Evolutionary conservation across 2,888 invertebrate species (phyloP).

Genomic region (Calameuta filiformis): DNA sequence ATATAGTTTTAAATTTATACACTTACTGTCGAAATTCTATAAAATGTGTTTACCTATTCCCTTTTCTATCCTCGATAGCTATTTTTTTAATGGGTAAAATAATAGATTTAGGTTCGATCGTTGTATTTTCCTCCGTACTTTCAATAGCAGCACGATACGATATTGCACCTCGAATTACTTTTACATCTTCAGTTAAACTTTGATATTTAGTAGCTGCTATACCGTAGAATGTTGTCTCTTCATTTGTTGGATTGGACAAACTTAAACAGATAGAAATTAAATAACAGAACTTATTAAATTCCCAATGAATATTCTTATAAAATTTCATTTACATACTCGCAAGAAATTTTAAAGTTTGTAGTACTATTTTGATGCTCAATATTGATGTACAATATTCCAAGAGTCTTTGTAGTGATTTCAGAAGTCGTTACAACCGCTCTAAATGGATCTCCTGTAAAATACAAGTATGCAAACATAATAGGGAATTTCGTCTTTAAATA

Average conservation of each 20-base stretch:
- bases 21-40: neutral
- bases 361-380: conserved; percentile 62
- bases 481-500: neutral
- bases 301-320: neutral
- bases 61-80: conserved; percentile 53
- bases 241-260: conserved; percentile 40
- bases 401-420: conserved; percentile 61
- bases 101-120: conserved; percentile 26
- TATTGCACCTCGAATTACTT: conserved; percentile 37
- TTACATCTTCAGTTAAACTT: conserved; percentile 31
- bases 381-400: conserved; percentile 66
- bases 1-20: neutral
- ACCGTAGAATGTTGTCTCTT: conserved; percentile 43
- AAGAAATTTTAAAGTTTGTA: conserved; percentile 65
- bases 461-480: neutral
- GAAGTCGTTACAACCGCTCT: conserved; percentile 68
- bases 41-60: conserved; percentile 45
- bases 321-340: conserved; percentile 65
- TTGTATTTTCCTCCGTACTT: conserved; percentile 34
- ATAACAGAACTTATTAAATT: conserved; percentile 9
- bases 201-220: conserved; percentile 49
- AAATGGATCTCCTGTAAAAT: conserved; percentile 54
- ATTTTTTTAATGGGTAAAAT: conserved; percentile 48
- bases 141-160: conserved; percentile 42
- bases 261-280: conserved; percentile 29